Evolutionary conservation across 2,888 invertebrate species (phyloP), one percentile per base, ranked within the genome.

Genomic region (Alviniconcha strummeri): DNA sequence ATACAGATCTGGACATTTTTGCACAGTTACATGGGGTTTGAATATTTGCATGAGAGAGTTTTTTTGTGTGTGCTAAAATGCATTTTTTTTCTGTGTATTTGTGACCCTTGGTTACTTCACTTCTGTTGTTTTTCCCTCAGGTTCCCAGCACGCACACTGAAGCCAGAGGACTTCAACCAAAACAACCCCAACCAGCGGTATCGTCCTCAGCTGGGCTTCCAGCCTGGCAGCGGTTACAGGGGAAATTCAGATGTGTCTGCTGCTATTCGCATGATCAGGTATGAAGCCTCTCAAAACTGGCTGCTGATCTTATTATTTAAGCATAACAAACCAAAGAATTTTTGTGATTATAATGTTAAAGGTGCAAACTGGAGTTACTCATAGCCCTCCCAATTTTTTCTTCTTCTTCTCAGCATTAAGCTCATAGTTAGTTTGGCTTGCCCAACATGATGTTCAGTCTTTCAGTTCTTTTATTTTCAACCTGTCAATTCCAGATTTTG

Each of bases 81-180:
- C 36, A 36, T 36, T 36, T 36, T 36, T 36, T 36, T 36, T n/a
- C n/a, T n/a, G n/a, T 36, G 36, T 3, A 36, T 36, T 36, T 36
- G 36, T 36, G 36, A 36, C 36, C 36, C 36, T 36, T 36, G 36
- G 36, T 0, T 36, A 36, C 36, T 36, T 36, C 36, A 36, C 36
- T 36, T 36, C 36, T 36, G 36, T 36, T 36, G 36, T 36, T 36
- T 36, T 36, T 36, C 1, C 0, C 36, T 95, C 36, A 95, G 95
- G 84, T 96, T 96, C 88, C 97, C 98, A 3, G 95, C 96, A 0
- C 94, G 95, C 86, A 96, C 97, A 11, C 94, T 98, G 83, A 97
- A 97, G 92, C 97, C 97, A 0, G 96, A 96, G 69, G 96, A 97
- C 93, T 95, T 96, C 85, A 94, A 91, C 75, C 86, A 85, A 77